phyloP scores from a whole-genome alignment of 2,888 invertebrate genomes.

The Apoderus coryli region DNA sequence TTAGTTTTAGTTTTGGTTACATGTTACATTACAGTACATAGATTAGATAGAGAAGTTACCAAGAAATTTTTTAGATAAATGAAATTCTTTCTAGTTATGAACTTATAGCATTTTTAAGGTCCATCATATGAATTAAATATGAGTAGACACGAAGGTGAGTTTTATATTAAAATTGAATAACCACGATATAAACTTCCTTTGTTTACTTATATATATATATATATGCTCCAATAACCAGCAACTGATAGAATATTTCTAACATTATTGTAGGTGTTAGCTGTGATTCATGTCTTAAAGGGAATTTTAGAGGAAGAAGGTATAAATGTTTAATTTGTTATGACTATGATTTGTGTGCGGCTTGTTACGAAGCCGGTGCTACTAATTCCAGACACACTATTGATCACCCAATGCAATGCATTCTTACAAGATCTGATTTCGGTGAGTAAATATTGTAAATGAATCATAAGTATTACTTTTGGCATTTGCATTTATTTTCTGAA shows the following conservation, averaged over 20 bases:
- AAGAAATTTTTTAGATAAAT: too few relatives aligned
- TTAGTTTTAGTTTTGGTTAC: too few relatives aligned
- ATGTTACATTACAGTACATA: too few relatives aligned
- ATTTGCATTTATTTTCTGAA: too few relatives aligned
- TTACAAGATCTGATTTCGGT: constrained; percentile 94
- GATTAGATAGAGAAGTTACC: too few relatives aligned
- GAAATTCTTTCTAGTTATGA: too few relatives aligned
- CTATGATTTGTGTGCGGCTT: constrained; percentile 95
- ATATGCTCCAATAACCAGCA: not conserved
- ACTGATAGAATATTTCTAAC: not conserved
- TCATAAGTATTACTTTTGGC: too few relatives aligned
- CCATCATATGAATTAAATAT: too few relatives aligned
- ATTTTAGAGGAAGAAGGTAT: constrained; percentile 93
- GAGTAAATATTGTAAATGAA: too few relatives aligned
- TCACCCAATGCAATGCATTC: constrained; percentile 98
- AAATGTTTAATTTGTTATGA: constrained; percentile 99
- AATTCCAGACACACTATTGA: constrained; percentile 87
- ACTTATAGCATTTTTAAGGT: too few relatives aligned
- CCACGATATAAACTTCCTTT: too few relatives aligned
- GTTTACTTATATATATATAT: constrained; percentile 6
- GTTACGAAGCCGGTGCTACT: constrained; percentile 85
- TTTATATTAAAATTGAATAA: too few relatives aligned
- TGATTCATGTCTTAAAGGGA: constrained; percentile 96
- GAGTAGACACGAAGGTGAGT: constrained; percentile 25
- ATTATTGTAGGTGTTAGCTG: constrained; percentile 89